Base-by-base conservation (phyloP, 1,140 invertebrate genomes). In the Lerema accius region DNA sequence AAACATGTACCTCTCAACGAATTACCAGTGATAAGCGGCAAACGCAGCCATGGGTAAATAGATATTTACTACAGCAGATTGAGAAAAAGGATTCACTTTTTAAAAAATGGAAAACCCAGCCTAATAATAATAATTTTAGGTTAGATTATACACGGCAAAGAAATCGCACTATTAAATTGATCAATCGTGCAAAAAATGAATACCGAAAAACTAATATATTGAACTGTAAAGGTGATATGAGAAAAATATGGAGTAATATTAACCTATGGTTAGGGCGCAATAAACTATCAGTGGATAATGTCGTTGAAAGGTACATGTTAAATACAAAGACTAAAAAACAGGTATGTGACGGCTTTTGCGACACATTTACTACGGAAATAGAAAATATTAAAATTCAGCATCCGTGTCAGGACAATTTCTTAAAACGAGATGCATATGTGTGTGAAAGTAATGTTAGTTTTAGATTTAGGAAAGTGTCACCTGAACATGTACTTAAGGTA, bases 231-330 rank as follows among this genome's bases (percentile, higher is more conserved):
- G 55, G 55, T 14, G 59, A 65, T 50, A 42, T 59, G 32, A 55
- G 59, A 17, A 70, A 70, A 58, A 58, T 71, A 7, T 71, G 69
- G 61, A 19, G 17, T 42, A 60, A 61, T 16, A 71, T 71, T 16
- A 71, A 71, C 23, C 45, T 14, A 16, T 67, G 68, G 68, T 48
- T 60, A 49, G 68, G 68, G 7, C 45, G 56, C 13, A 53, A 46
- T n/a, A 64, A 50, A 17, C 14, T 32, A 7, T 53, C 48, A 17
- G 26, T 71, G 32, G 69, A 72, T 60, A 26, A 37, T 23, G 23
- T 53, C 3, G 14, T 49, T 49, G 46, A 63, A 9, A 67, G 39
- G 45, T 60, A 71, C 46, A 53, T 64, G 46, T 56, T 65, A 7
- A 71, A 67, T 60, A 43, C 4, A 11, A 55, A 65, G 43, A 65